A percentile compares a stretch with the other conserved stretches of the same genome.
Conservation (phyloP, 2,888 invertebrate species). For the Chymomyza fuscimana region DNA sequence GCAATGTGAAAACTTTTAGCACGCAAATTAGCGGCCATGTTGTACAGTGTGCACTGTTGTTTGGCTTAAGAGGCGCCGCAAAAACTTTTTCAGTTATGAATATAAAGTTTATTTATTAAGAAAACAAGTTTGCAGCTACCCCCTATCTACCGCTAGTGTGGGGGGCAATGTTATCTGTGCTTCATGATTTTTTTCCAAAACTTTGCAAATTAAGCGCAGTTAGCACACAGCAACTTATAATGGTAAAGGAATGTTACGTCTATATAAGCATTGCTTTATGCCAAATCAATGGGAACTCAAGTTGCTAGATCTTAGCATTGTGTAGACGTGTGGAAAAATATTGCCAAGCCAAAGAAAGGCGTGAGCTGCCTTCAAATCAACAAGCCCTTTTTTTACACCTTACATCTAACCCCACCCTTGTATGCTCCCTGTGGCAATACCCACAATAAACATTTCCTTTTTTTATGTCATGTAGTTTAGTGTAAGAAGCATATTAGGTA, state of each 20-base stretch:
- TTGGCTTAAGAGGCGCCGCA: slow-evolving; percentile 46
- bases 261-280: background rate
- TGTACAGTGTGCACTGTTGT: slow-evolving; percentile 38
- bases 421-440: slow-evolving; percentile 23
- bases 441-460: slow-evolving; percentile 57
- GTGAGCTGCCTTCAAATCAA: slow-evolving; percentile 66
- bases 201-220: slow-evolving; percentile 14
- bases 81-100: slow-evolving; percentile 72
- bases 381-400: slow-evolving; percentile 37
- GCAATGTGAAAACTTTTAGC: slow-evolving; percentile 52
- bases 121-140: slow-evolving; percentile 61
- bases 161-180: slow-evolving; percentile 51
- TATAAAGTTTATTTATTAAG: slow-evolving; percentile 74
- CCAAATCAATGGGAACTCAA: slow-evolving; percentile 45
- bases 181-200: slow-evolving; percentile 11
- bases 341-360: slow-evolving; percentile 42
- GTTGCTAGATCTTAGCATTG: slow-evolving; percentile 49
- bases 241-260: background rate
- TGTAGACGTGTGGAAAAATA: slow-evolving; percentile 69
- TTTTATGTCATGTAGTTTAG: background rate
- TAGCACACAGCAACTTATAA: background rate
- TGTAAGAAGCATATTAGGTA: background rate
- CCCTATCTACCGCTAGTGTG: too few relatives aligned
- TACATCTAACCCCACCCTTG: slow-evolving; percentile 14
- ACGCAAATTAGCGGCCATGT: slow-evolving; percentile 69